These are phyloP conservation scores for Drosophila tropicalis DNA, from an alignment of 1,140 invertebrate genomes.

Conservation along the genomic window DNA sequence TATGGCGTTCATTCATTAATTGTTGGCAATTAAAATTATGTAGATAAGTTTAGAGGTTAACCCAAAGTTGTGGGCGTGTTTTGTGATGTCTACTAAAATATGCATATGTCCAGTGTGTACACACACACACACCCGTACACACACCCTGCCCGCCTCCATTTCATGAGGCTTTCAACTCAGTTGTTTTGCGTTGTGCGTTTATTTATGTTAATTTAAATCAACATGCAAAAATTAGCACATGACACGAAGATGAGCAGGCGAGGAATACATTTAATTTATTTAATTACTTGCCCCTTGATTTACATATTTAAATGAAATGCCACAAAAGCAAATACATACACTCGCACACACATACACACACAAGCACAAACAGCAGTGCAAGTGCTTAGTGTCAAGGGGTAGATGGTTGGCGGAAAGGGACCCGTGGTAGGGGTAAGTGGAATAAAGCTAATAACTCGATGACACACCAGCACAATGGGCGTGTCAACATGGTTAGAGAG, in stretches of 20 bases:
- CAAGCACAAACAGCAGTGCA: not conserved
- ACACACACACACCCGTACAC: constrained; percentile 25
- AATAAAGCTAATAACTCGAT: constrained; percentile 52
- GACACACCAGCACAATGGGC: constrained; percentile 32
- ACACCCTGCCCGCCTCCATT: not conserved
- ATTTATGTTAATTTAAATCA: constrained; percentile 66
- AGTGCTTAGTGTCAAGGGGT: not conserved
- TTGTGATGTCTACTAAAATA: constrained; percentile 34
- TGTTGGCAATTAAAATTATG: constrained; percentile 40
- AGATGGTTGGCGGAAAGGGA: not conserved
- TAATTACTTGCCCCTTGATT: constrained; percentile 62
- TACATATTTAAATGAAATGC: constrained; percentile 64
- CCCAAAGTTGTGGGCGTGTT: constrained; percentile 5
- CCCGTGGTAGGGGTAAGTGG: not conserved
- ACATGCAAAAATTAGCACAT: constrained; percentile 65
- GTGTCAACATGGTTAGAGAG: constrained; percentile 17
- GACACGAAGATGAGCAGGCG: constrained; percentile 32
- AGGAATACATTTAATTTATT: constrained; percentile 55
- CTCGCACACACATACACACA: not conserved
- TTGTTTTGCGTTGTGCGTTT: constrained; percentile 49
- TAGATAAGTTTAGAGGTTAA: constrained; percentile 28
- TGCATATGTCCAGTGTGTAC: constrained; percentile 52
- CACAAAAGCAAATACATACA: constrained; percentile 40
- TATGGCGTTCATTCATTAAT: constrained; percentile 12
- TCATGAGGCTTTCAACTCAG: constrained; percentile 30